Conservation (phyloP, 2,113 vertebrate species). For the Ptilorrhoa leucosticta region DNA sequence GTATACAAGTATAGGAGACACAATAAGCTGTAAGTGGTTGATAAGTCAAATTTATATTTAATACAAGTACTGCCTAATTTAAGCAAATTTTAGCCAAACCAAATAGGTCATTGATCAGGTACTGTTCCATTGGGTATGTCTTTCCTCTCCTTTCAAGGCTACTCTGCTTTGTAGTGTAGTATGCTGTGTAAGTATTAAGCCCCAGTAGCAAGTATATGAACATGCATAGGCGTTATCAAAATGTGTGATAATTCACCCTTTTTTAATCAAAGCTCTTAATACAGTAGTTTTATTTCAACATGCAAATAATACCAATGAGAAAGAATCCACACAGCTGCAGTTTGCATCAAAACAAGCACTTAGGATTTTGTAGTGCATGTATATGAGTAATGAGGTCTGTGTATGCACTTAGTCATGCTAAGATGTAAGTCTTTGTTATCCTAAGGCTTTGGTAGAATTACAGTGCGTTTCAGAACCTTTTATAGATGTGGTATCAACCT, state of each 20-base stretch:
- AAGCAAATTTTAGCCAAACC: not conserved
- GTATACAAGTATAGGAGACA: not conserved
- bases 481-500: not conserved
- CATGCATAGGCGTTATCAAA: not conserved
- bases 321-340: not conserved
- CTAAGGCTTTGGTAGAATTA: not conserved
- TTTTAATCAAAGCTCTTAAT: not conserved
- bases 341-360: not conserved
- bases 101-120: not conserved
- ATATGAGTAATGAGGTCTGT: not conserved
- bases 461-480: not conserved
- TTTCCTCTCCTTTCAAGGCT: not conserved
- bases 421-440: not conserved
- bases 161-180: not conserved
- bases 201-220: accelerated
- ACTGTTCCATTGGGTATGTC: not conserved
- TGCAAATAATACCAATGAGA: not conserved
- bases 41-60: not conserved
- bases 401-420: not conserved
- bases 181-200: not conserved
- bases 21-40: not conserved
- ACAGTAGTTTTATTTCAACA: not conserved
- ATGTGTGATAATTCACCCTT: not conserved
- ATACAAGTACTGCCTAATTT: not conserved
- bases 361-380: not conserved